phyloP scores from a whole-genome alignment of 2,888 invertebrate genomes.

The Hymenopus coronatus region DNA sequence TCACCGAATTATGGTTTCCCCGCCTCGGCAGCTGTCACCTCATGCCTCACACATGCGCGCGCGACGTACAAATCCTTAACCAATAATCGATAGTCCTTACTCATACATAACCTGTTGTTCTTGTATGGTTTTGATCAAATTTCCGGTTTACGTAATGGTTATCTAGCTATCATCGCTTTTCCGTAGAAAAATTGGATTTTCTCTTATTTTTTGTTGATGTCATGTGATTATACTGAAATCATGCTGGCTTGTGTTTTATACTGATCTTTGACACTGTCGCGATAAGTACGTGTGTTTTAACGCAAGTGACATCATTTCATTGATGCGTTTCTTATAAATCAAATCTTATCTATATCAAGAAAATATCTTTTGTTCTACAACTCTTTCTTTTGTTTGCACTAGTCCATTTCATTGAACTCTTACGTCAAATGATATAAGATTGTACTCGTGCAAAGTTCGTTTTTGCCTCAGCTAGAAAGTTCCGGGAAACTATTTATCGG shows the following conservation, averaged over 20 bases:
- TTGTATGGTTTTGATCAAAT: not conserved
- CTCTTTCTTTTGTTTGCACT: not conserved
- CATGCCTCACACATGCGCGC: not conserved
- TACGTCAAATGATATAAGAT: not conserved
- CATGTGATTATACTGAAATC: not conserved
- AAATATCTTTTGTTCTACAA: no score
- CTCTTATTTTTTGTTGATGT: not conserved
- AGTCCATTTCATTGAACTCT: not conserved
- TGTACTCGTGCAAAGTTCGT: not conserved
- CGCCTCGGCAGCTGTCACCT: not conserved
- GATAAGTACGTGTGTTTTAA: not conserved
- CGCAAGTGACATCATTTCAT: not conserved
- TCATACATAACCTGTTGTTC: not conserved
- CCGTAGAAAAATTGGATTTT: not conserved
- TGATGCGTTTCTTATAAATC: not conserved
- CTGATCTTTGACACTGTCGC: not conserved
- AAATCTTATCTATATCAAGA: not conserved
- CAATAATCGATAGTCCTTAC: conserved; percentile 7
- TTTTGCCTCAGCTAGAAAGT: not conserved
- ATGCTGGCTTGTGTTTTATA: not conserved
- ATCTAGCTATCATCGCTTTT: not conserved
- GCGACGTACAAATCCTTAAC: not conserved
- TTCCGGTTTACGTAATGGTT: not conserved
- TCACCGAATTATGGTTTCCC: not conserved
- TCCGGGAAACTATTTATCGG: no score